phyloP scores from a whole-genome alignment of 2,113 vertebrate genomes.

The Pycnonotus jocosus region DNA sequence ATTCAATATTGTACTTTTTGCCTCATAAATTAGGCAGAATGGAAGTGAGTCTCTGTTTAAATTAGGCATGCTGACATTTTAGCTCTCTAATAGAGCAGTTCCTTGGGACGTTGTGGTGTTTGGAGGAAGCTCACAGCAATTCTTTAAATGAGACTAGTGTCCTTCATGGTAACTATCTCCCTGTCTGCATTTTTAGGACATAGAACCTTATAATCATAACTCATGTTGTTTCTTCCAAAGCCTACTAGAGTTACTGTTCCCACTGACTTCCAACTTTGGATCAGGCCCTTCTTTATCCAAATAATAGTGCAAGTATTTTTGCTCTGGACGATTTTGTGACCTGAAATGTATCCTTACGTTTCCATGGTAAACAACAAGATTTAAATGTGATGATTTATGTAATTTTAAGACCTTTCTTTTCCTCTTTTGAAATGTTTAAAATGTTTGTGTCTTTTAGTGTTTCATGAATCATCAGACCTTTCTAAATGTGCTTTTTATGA shows the following conservation, averaged over 20 bases:
- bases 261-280: background rate
- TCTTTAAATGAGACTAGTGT: background rate
- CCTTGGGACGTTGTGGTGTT: background rate
- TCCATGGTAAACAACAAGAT: background rate
- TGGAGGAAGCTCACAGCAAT: background rate
- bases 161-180: background rate
- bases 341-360: background rate
- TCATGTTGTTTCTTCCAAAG: background rate
- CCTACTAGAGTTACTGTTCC: background rate
- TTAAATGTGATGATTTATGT: background rate
- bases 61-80: background rate
- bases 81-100: background rate
- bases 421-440: conserved; percentile 24
- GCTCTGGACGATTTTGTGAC: background rate
- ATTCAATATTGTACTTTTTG: background rate
- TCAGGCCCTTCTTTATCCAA: background rate
- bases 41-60: background rate
- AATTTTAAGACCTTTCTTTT: conserved; percentile 12
- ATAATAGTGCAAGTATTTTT: background rate
- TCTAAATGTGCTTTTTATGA: conserved; percentile 46
- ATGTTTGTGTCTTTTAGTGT: background rate
- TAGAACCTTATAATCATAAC: background rate
- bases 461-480: background rate
- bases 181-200: background rate
- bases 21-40: background rate